phyloP scores from a whole-genome alignment of 2,797 vertebrate genomes.

The Oreonectes daqikongensis region DNA sequence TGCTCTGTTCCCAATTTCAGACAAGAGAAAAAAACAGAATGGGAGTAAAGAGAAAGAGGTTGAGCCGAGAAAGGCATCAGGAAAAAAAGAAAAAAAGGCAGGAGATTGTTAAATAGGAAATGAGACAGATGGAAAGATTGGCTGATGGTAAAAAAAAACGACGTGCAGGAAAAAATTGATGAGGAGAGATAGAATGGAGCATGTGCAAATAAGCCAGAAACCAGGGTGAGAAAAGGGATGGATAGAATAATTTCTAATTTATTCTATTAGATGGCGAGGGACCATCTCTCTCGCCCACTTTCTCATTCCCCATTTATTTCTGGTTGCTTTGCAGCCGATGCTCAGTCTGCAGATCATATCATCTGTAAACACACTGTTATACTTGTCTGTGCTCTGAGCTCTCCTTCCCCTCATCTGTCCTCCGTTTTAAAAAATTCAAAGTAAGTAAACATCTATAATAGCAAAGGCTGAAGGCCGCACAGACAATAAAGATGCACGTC shows the following conservation, averaged over 20 bases:
- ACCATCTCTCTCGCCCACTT: slow-evolving; percentile 37
- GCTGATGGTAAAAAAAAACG: slow-evolving; percentile 29
- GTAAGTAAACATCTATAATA: slow-evolving; percentile 28
- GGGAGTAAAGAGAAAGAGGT: slow-evolving; percentile 49
- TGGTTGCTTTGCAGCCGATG: slow-evolving; percentile 5
- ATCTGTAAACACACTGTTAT: slow-evolving; percentile 61
- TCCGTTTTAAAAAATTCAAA: slow-evolving; percentile 61
- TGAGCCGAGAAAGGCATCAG: slow-evolving; percentile 34
- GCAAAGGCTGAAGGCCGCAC: background rate
- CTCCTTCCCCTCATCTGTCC: slow-evolving; percentile 3
- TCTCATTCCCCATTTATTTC: slow-evolving; percentile 22
- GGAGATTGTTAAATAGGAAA: slow-evolving; percentile 49
- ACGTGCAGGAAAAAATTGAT: slow-evolving; percentile 33
- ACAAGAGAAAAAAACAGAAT: slow-evolving; percentile 62
- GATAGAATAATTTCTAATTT: slow-evolving; percentile 53
- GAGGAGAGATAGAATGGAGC: slow-evolving; percentile 36
- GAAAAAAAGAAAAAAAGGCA: slow-evolving; percentile 32
- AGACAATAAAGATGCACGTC: slow-evolving; percentile 3
- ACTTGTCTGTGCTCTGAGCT: slow-evolving; percentile 39
- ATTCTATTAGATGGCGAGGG: slow-evolving; percentile 45
- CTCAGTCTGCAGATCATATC: slow-evolving; percentile 65
- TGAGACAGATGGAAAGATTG: slow-evolving; percentile 45
- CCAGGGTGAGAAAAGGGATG: slow-evolving; percentile 1
- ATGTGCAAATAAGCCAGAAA: slow-evolving; percentile 5
- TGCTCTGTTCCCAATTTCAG: slow-evolving; percentile 78